phyloP scores from a whole-genome alignment of 2,888 invertebrate species.

The Dryomyza anilis region DNA sequence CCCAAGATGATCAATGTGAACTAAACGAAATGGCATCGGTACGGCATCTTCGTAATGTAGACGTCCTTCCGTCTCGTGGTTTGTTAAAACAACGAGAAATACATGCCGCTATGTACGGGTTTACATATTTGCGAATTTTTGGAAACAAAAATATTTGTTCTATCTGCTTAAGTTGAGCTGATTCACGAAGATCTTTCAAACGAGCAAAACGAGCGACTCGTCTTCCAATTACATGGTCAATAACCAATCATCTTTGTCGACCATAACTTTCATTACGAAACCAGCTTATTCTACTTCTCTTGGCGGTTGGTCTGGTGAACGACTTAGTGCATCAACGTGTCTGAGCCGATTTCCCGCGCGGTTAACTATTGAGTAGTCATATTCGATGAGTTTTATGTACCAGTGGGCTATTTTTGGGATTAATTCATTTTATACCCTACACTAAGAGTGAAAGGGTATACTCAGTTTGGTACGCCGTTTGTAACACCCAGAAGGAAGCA shows the following conservation, averaged over 20 bases:
- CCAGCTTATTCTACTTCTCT: neutral
- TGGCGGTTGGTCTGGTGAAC: neutral
- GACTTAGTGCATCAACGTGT: neutral
- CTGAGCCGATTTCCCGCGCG: neutral
- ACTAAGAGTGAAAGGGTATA: too few species aligned
- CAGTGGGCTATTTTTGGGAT: slow-evolving; percentile 8
- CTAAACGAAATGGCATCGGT: slow-evolving; percentile 30
- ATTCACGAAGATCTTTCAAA: neutral
- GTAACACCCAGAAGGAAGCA: too few species aligned
- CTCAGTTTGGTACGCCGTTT: too few species aligned
- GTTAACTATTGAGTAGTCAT: neutral
- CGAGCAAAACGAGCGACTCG: neutral
- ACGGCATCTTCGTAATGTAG: slow-evolving; percentile 22
- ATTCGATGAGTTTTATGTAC: neutral
- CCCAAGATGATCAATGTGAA: slow-evolving; percentile 33
- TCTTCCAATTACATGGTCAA: too few species aligned
- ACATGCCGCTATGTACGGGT: slow-evolving; percentile 21
- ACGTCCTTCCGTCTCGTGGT: slow-evolving; percentile 19
- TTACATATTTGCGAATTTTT: slow-evolving; percentile 31
- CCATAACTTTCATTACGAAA: neutral
- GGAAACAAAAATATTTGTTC: slow-evolving; percentile 34
- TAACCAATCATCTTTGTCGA: neutral
- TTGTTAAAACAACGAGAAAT: neutral
- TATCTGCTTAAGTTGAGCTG: neutral
- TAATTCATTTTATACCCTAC: too few species aligned